phyloP scores from a whole-genome alignment of 2,888 invertebrate species.

The Balanococcus diminutus region DNA sequence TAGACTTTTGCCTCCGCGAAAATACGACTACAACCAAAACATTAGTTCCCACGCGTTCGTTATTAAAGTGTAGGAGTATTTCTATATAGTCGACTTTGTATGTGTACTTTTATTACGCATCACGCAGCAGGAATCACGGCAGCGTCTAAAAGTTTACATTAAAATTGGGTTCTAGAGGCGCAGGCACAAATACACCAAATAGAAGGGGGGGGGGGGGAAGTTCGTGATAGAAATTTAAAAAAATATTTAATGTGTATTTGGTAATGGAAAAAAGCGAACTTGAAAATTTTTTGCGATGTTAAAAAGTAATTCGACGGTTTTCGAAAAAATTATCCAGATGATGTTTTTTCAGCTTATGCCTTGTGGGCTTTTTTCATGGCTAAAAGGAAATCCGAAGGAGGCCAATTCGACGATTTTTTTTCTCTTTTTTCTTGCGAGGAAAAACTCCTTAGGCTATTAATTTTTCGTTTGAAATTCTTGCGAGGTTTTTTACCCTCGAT shows the following conservation, averaged over 20 bases:
- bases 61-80: not conserved
- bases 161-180: not conserved
- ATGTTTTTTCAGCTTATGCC: too few relatives aligned
- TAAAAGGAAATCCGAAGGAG: not conserved
- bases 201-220: accelerated
- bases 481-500: not conserved
- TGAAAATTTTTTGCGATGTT: too few relatives aligned
- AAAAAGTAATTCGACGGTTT: not conserved
- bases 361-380: not conserved
- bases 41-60: not conserved
- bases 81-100: not conserved
- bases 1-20: not conserved
- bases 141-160: not conserved
- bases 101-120: not conserved
- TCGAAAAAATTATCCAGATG: not conserved
- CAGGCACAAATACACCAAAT: not conserved
- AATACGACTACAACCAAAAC: not conserved
- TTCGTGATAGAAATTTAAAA: not conserved
- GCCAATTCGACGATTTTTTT: not conserved
- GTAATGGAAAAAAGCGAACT: not conserved
- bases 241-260: not conserved
- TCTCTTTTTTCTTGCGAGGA: not conserved
- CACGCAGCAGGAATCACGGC: not conserved
- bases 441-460: not conserved
- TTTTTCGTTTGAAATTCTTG: not conserved